Evolutionary conservation across 1,140 invertebrate genomes (phyloP).

Genomic region (Trichonephila clavipes): DNA sequence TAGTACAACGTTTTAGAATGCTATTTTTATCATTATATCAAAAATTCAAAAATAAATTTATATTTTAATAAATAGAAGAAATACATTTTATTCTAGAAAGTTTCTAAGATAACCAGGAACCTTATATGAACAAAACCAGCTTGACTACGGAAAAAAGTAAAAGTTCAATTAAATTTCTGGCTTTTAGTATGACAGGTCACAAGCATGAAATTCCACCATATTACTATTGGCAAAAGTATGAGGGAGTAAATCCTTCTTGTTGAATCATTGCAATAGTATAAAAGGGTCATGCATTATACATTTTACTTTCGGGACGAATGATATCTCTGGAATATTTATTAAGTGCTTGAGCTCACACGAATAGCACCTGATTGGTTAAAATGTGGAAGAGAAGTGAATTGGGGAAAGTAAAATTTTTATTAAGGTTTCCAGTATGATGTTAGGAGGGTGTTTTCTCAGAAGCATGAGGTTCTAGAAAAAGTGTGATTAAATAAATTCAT

Average conservation of each 20-base stretch:
- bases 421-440: neutral
- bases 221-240: neutral
- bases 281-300: constrained; percentile 45
- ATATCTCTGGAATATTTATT: constrained; percentile 28
- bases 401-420: constrained; percentile 31
- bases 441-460: neutral
- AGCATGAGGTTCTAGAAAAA: neutral
- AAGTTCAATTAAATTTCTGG: neutral
- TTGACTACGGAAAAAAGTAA: too few relatives aligned
- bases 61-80: too few relatives aligned
- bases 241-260: constrained; percentile 10
- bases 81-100: too few relatives aligned
- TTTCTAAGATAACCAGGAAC: too few relatives aligned
- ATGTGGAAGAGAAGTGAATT: constrained; percentile 36
- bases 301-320: constrained; percentile 14
- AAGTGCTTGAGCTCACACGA: neutral
- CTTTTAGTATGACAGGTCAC: neutral
- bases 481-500: neutral
- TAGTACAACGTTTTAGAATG: too few relatives aligned
- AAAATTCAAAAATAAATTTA: too few relatives aligned
- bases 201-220: neutral
- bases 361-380: constrained; percentile 11
- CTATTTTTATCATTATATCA: too few relatives aligned
- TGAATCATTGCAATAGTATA: constrained; percentile 1
- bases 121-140: too few relatives aligned